Conservation (phyloP, 2,797 vertebrate species). For the Coilia nasus region DNA sequence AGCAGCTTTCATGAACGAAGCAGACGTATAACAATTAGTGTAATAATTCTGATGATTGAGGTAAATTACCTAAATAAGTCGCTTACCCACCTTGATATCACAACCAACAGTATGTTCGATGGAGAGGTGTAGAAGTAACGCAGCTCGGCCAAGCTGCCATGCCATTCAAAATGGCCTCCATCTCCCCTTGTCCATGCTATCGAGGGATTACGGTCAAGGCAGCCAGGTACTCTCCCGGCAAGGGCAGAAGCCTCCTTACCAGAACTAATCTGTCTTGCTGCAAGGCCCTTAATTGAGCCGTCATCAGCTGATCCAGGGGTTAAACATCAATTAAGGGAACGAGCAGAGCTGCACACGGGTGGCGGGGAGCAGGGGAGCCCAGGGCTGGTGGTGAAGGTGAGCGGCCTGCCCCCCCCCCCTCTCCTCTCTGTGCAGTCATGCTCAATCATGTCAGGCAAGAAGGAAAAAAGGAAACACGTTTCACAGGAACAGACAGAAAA, state of each 20-base stretch:
- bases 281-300: conserved; percentile 72
- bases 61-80: not conserved
- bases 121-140: not conserved
- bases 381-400: conserved; percentile 32
- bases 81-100: conserved; percentile 32
- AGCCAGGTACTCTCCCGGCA: conserved; percentile 43
- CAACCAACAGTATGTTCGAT: not conserved
- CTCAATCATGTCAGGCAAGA: not conserved
- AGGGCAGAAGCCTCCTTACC: conserved; percentile 54
- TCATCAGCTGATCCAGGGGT: conserved; percentile 69
- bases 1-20: not conserved
- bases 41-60: not conserved
- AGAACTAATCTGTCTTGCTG: conserved; percentile 65
- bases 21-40: not conserved
- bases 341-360: conserved; percentile 52
- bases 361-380: not conserved
- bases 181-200: conserved; percentile 46
- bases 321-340: conserved; percentile 77
- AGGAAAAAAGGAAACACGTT: not conserved
- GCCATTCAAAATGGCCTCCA: conserved; percentile 68
- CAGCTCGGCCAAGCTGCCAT: not conserved
- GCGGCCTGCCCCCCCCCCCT: not conserved
- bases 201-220: conserved; percentile 57
- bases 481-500: not conserved
- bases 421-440: not conserved